phyloP scores from a whole-genome alignment of 2,113 vertebrate species.

The human (Homo sapiens) region GRCh38 chr4:20994501-20995000 shows the following conservation, averaged over 20 bases:
- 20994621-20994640: neutral
- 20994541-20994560: neutral
- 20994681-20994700: neutral
- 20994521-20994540: slow-evolving; percentile 6
- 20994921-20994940: neutral
- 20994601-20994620: neutral
- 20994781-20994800: neutral
- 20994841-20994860: neutral
- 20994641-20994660: neutral
- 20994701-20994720: neutral
- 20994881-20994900: neutral
- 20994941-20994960: neutral
- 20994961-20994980: neutral
- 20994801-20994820: neutral
- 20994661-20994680: neutral
- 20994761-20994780: neutral
- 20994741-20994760: neutral
- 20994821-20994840: neutral
- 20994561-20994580: neutral
- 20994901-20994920: neutral
- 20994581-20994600: neutral
- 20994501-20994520: slow-evolving; percentile 55
- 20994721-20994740: neutral
- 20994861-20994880: neutral
- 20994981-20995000: neutral